Evolutionary conservation across 2,888 invertebrate species (phyloP), one percentile per base, ranked within the genome.

Genomic region (Colletes collaris): DNA sequence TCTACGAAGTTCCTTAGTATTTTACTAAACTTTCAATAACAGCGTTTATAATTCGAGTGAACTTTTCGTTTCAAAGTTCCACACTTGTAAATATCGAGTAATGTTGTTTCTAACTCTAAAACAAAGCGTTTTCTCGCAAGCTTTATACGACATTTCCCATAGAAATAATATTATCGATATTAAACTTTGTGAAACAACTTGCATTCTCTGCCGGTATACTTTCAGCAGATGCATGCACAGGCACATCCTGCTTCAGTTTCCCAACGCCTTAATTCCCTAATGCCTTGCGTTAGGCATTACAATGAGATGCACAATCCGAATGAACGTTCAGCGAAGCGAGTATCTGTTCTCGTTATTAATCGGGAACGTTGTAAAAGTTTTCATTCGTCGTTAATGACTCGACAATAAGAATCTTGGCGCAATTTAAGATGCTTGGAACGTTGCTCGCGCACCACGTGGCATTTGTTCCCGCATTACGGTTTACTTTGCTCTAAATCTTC

Each of bases 401-500:
- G 49, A 49, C 59, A 19, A 49, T 67, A 74, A 44, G 60, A 70
- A 75, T 49, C 37, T 63, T 71, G 68, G 63, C 52, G 76, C 63
- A 75, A 75, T 64, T 76, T 71, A 13, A 55, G 49, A 60, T 69
- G 63, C 27, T 63, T 10, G 68, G 64, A 69, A 76, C 64, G 58
- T 58, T 59, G 27, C 35, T 4, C 27, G 27, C 13, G 16, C 40
- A 40, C 52, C 66, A 67, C 55, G 71, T 72, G 70, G 68, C 74
- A 50, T 59, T 58, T 70, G 70, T 78, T 65, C 59, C 56, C 50
- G 66, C 55, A 40, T 68, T 62, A 70, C 66, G 27, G 60, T 68
- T 79, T 52, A 77, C 67, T 50, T 71, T 58, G 65, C 68, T 74
- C 73, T 78, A 76, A 78, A 76, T 71, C 76, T 62, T 63, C 70